A percentile compares a stretch with the other conserved stretches of the same genome.
Conservation (phyloP, 2,797 vertebrate species). For the Petrocephalus sullivani region DNA sequence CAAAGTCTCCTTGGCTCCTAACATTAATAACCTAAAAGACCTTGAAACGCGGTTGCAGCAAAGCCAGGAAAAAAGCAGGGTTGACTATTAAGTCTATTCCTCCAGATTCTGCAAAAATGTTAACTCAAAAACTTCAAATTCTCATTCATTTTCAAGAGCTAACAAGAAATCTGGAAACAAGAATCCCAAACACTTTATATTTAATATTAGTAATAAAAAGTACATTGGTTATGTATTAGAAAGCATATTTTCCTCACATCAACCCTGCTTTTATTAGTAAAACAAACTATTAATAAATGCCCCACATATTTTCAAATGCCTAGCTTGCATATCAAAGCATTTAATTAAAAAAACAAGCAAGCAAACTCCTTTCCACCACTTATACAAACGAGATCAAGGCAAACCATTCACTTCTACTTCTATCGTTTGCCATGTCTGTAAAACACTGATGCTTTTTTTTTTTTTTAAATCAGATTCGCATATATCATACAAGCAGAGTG, state of each 20-base stretch:
- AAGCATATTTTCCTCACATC: slow-evolving; percentile 42
- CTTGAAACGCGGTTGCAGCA: slow-evolving; percentile 59
- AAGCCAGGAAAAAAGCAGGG: slow-evolving; percentile 67
- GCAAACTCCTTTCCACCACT: slow-evolving; percentile 37
- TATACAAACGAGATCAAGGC: slow-evolving; percentile 21
- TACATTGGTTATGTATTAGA: slow-evolving; percentile 51
- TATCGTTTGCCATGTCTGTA: not conserved
- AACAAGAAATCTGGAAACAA: slow-evolving; percentile 56
- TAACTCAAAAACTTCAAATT: not conserved
- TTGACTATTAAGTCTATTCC: slow-evolving; percentile 44
- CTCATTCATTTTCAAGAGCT: slow-evolving; percentile 35
- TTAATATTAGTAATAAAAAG: slow-evolving; percentile 51
- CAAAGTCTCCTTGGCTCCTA: slow-evolving; percentile 27
- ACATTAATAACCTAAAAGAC: slow-evolving; percentile 55
- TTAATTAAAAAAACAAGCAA: slow-evolving; percentile 47
- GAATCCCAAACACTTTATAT: slow-evolving; percentile 52
- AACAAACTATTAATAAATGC: slow-evolving; percentile 65
- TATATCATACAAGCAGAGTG: not conserved
- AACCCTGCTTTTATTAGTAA: slow-evolving; percentile 74
- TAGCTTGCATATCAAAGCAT: slow-evolving; percentile 65
- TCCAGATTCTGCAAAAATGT: slow-evolving; percentile 15
- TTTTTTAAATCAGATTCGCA: not conserved
- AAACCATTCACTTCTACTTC: slow-evolving; percentile 8
- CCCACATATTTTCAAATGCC: slow-evolving; percentile 55
- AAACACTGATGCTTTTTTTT: slow-evolving; percentile 2